phyloP scores from a whole-genome alignment of 2,113 vertebrate species.

The Trogon melanurus region DNA sequence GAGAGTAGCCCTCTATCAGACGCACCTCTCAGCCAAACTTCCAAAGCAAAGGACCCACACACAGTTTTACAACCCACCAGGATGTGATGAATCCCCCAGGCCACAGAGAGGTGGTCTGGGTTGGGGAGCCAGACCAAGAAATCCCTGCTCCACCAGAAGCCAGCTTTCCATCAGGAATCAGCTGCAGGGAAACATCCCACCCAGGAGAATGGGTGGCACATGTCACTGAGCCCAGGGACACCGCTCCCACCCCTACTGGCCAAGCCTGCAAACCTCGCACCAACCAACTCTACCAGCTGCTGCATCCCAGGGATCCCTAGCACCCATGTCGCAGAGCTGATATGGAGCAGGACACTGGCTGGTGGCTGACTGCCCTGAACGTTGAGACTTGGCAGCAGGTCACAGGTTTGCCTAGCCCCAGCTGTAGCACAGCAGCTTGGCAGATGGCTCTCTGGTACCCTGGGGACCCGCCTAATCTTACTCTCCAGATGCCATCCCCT shows the following conservation, averaged over 20 bases:
- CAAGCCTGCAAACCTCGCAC: rapidly evolving
- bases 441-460: neutral
- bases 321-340: rapidly evolving
- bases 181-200: neutral
- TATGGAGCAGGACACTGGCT: neutral
- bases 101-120: neutral
- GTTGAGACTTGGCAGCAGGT: neutral
- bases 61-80: neutral
- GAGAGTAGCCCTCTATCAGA: neutral
- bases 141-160: neutral
- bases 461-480: neutral
- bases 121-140: neutral
- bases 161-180: neutral
- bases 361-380: neutral
- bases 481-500: neutral
- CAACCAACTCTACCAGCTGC: neutral
- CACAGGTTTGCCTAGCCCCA: neutral
- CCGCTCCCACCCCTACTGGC: neutral
- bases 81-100: neutral
- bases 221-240: neutral
- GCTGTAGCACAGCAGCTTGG: neutral
- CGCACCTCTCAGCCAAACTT: neutral
- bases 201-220: rapidly evolving
- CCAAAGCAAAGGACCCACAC: neutral
- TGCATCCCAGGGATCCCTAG: neutral